Evolutionary conservation across 2,797 vertebrate genomes (phyloP).

Genomic region (Nasua narica): DNA sequence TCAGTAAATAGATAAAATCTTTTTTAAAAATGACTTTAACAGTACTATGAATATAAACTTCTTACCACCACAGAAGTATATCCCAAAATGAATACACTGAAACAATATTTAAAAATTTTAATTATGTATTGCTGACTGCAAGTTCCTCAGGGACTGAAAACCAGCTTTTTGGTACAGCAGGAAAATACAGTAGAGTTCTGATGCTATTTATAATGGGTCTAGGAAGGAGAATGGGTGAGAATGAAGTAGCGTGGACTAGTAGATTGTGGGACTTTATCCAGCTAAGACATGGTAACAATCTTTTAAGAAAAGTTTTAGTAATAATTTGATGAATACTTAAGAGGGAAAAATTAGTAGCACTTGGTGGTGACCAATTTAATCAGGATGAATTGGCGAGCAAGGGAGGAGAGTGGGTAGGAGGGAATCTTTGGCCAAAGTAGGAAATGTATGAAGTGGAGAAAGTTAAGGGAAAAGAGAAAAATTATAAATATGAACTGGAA

Average conservation of each 20-base stretch:
- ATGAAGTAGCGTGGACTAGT: background rate
- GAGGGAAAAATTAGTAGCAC: background rate
- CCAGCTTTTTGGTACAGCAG: background rate
- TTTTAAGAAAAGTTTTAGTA: background rate
- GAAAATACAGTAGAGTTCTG: background rate
- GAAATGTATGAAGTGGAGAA: background rate
- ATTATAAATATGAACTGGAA: background rate
- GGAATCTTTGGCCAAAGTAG: background rate
- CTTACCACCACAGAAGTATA: background rate
- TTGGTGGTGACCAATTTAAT: background rate
- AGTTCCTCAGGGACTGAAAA: background rate
- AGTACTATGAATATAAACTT: background rate
- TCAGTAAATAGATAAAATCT: background rate
- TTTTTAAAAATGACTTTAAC: background rate
- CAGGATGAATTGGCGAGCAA: background rate
- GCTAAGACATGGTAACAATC: background rate
- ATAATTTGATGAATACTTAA: background rate
- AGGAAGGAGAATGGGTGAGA: background rate
- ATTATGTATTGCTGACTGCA: rapidly evolving
- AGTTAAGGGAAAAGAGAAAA: background rate
- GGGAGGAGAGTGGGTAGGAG: background rate
- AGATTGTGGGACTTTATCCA: background rate
- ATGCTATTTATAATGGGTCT: background rate
- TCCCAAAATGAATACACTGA: background rate
- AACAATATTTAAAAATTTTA: background rate